phyloP scores from a whole-genome alignment of 1,140 invertebrate genomes.

The Xylocopa sonorina region DNA sequence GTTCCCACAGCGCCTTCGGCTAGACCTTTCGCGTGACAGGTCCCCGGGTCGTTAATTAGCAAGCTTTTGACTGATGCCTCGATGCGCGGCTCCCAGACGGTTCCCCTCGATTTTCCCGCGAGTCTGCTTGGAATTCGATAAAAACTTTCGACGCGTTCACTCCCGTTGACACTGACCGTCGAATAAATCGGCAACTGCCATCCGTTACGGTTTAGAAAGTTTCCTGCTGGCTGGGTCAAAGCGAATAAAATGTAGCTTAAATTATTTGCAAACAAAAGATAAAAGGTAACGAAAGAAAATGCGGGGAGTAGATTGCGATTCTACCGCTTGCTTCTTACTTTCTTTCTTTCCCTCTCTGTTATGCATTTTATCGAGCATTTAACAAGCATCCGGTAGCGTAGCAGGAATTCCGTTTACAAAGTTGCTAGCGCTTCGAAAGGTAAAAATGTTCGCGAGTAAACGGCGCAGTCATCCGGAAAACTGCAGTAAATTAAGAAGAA shows the following conservation, averaged over 20 bases:
- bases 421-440: background rate
- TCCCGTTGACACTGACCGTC: slow-evolving; percentile 22
- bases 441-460: background rate
- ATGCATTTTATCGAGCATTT: slow-evolving; percentile 8
- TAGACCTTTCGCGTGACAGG: background rate
- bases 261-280: background rate
- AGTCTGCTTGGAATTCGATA: slow-evolving; percentile 3
- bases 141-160: background rate
- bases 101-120: background rate
- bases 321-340: too few relatives aligned
- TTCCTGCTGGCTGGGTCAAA: background rate
- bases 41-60: slow-evolving; percentile 33
- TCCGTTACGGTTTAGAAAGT: background rate
- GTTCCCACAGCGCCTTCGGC: slow-evolving; percentile 27
- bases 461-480: background rate
- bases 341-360: background rate
- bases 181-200: background rate
- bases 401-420: slow-evolving; percentile 27
- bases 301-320: slow-evolving; percentile 7
- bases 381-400: slow-evolving; percentile 1
- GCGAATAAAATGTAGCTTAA: background rate
- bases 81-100: background rate
- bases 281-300: too few relatives aligned
- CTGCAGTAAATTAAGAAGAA: slow-evolving; percentile 39
- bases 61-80: background rate